Conservation (phyloP, 1,140 invertebrate genomes). For the Tetragonula clypearis region DNA sequence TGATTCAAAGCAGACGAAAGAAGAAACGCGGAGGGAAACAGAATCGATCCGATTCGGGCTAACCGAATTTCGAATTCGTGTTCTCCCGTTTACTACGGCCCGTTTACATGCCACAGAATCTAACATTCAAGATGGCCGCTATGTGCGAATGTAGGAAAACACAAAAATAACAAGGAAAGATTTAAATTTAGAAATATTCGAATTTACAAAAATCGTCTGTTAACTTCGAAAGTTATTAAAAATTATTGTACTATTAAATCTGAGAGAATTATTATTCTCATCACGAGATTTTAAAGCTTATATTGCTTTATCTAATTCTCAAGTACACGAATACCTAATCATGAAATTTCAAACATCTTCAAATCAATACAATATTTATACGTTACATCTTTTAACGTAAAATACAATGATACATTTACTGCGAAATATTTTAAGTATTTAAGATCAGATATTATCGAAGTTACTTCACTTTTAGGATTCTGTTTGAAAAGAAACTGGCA, state of each 20-base stretch:
- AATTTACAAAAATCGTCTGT: not conserved
- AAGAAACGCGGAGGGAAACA: not conserved
- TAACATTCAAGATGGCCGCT: not conserved
- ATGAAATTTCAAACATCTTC: not conserved
- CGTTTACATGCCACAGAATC: not conserved
- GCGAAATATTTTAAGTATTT: not conserved
- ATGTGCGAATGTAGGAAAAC: not conserved
- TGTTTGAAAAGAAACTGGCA: not conserved
- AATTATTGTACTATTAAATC: not conserved
- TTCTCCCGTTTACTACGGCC: not conserved
- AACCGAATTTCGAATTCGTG: slow-evolving; percentile 12
- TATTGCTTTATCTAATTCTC: not conserved
- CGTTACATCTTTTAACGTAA: no score
- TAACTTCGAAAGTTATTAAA: not conserved
- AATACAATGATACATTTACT: not conserved
- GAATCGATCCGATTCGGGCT: not conserved
- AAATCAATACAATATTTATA: not conserved
- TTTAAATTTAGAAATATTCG: not conserved
- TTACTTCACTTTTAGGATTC: not conserved
- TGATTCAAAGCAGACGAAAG: not conserved
- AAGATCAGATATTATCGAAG: no score
- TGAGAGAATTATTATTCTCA: no score
- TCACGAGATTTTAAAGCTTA: not conserved
- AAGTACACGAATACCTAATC: not conserved
- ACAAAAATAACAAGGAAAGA: not conserved